Conservation (phyloP, 2,888 invertebrate genomes). For the Amphiduros pacificus region DNA sequence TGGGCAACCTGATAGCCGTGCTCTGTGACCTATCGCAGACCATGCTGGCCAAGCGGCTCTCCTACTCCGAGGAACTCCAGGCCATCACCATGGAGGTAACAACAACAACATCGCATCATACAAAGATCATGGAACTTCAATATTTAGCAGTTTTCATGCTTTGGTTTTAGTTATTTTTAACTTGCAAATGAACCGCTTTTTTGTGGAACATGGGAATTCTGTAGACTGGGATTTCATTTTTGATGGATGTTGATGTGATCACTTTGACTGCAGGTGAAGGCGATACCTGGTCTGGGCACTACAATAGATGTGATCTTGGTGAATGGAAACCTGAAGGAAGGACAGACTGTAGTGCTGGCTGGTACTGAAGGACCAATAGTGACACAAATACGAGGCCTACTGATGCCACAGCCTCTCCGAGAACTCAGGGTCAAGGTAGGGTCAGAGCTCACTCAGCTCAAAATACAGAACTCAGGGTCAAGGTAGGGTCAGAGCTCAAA, state of each 20-base stretch:
- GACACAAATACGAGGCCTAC: constrained; percentile 91
- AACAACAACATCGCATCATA: no score
- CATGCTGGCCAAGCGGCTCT: constrained; percentile 82
- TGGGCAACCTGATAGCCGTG: constrained; percentile 94
- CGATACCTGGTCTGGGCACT: constrained; percentile 87
- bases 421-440: constrained; percentile 87
- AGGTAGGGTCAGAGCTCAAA: no score
- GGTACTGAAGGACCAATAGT: constrained; percentile 98
- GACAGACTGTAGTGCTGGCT: constrained; percentile 91
- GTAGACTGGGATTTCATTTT: no score
- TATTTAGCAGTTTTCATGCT: no score
- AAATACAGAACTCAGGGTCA: no score
- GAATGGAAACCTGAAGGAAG: constrained; percentile 90
- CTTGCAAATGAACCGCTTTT: no score
- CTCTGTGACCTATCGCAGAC: constrained; percentile 92
- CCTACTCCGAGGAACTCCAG: constrained; percentile 88
- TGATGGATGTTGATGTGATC: no score
- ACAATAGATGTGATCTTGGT: constrained; percentile 98
- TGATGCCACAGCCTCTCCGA: constrained; percentile 98
- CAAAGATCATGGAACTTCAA: no score
- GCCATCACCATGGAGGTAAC: constrained; percentile 64
- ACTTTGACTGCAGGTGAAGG: constrained; percentile 72
- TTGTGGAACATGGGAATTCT: no score
- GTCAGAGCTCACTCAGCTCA: background rate
- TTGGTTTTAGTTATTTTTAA: no score